Evolutionary conservation across 1,140 invertebrate genomes (phyloP).

Genomic region (Metaphire vulgaris): DNA sequence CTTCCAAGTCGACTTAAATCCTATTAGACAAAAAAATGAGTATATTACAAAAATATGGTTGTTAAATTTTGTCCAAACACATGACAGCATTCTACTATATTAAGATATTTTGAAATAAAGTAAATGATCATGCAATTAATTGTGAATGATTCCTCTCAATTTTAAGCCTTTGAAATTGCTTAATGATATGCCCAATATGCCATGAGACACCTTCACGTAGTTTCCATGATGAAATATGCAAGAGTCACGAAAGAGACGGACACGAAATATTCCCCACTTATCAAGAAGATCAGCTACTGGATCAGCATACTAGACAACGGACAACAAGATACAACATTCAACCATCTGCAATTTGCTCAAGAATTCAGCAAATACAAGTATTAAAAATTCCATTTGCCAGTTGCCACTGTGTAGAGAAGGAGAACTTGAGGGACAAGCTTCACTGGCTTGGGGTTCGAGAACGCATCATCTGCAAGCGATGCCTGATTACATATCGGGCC

Average conservation of each 20-base stretch:
- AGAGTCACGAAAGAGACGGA: slow-evolving; percentile 95
- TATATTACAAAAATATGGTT: slow-evolving; percentile 30
- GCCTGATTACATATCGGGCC: no score
- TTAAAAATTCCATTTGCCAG: not conserved
- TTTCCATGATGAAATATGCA: slow-evolving; percentile 99
- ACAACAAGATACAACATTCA: slow-evolving; percentile 31
- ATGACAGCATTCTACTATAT: no score
- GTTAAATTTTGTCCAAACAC: no score
- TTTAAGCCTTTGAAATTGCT: no score
- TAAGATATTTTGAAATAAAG: no score
- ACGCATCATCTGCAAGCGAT: no score
- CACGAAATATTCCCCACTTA: slow-evolving; percentile 93
- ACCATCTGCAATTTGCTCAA: not conserved
- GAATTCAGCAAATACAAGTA: not conserved
- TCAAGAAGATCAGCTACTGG: slow-evolving; percentile 97
- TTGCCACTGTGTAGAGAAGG: not conserved
- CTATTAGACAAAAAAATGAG: no score
- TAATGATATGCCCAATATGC: no score
- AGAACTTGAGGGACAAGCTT: no score
- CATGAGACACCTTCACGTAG: slow-evolving; percentile 87
- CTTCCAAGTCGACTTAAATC: slow-evolving; percentile 94
- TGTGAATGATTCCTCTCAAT: no score
- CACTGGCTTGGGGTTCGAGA: no score
- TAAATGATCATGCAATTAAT: no score
- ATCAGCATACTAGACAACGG: slow-evolving; percentile 78